Evolutionary conservation across 2,113 vertebrate genomes (phyloP).

Genomic region (Drymodes brunneopygia): DNA sequence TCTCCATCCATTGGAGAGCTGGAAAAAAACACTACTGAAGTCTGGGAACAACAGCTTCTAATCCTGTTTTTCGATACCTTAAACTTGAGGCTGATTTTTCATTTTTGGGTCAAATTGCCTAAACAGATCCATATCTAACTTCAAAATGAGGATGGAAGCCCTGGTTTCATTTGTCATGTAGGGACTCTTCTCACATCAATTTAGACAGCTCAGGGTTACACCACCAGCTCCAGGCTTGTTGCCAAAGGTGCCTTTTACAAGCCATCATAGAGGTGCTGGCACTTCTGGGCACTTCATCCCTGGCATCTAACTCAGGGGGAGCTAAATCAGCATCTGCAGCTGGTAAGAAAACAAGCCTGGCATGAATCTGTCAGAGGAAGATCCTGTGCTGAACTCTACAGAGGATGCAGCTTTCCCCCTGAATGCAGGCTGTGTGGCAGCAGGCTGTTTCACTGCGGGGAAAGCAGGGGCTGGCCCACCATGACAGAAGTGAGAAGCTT

Average conservation of each 20-base stretch:
- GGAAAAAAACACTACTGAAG: not conserved
- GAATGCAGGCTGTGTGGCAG: not conserved
- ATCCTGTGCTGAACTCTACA: not conserved
- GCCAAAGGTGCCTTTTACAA: rapidly evolving
- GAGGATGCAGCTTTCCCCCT: not conserved
- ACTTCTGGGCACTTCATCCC: not conserved
- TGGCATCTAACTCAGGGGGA: rapidly evolving
- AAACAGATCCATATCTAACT: not conserved
- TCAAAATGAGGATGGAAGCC: not conserved
- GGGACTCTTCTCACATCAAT: not conserved
- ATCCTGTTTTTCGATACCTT: not conserved
- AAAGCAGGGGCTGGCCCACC: not conserved
- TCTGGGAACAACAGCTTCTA: not conserved
- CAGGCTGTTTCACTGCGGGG: not conserved
- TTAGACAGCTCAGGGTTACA: not conserved
- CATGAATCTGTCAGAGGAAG: not conserved
- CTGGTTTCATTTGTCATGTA: rapidly evolving
- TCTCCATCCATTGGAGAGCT: not conserved
- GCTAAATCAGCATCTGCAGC: not conserved
- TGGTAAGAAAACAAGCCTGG: not conserved
- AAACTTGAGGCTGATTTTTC: not conserved
- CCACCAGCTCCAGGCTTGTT: not conserved
- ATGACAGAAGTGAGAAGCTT: not conserved
- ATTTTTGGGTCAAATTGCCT: not conserved
- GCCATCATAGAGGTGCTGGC: not conserved